phyloP scores from a whole-genome alignment of 2,113 vertebrate genomes.

The Leucopsar rothschildi region DNA sequence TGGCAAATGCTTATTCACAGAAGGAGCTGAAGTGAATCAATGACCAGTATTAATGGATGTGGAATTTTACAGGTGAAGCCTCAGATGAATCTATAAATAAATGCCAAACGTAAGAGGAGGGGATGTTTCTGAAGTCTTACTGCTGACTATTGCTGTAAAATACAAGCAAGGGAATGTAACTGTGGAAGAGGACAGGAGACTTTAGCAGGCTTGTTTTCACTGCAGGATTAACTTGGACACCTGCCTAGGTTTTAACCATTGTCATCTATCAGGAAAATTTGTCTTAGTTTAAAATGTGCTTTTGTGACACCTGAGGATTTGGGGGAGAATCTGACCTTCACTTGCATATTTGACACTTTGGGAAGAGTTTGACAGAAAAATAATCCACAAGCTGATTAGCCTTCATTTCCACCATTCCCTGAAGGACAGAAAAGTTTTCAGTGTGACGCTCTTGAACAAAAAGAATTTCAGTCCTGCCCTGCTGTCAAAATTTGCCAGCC shows the following conservation, averaged over 20 bases:
- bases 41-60: background rate
- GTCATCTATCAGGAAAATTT: background rate
- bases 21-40: background rate
- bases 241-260: background rate
- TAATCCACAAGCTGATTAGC: background rate
- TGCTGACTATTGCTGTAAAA: background rate
- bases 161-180: background rate
- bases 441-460: background rate
- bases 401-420: background rate
- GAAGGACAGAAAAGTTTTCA: background rate
- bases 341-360: background rate
- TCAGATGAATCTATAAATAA: background rate
- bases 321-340: background rate
- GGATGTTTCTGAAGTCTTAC: background rate
- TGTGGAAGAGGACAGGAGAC: background rate
- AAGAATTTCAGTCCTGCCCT: background rate
- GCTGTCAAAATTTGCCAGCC: background rate
- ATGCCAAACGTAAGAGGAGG: background rate
- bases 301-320: background rate
- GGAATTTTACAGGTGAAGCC: background rate
- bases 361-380: background rate
- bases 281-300: background rate
- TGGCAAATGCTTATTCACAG: background rate
- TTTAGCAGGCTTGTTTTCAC: background rate
- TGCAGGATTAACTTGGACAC: fast-evolving